phyloP scores from a whole-genome alignment of 2,113 vertebrate genomes.

The Saguinus midas region DNA sequence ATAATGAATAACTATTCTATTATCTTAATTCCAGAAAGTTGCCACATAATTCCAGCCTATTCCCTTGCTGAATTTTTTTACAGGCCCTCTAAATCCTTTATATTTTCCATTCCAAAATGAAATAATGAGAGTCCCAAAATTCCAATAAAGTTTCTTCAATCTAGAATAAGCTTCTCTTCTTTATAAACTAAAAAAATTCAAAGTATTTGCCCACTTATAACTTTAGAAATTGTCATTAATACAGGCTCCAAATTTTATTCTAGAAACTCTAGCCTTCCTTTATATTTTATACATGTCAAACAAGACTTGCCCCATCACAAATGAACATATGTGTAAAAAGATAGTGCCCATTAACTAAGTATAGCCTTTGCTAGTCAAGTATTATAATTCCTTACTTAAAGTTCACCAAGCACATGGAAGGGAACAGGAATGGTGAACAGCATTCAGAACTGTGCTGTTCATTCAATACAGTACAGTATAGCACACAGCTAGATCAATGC shows the following conservation, averaged over 20 bases:
- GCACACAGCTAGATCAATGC: background rate
- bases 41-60: background rate
- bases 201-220: background rate
- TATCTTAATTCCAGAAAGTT: background rate
- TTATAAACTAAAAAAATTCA: background rate
- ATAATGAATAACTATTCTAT: background rate
- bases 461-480: background rate
- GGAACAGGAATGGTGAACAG: background rate
- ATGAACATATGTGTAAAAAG: background rate
- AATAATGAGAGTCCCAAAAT: background rate
- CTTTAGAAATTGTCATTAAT: background rate
- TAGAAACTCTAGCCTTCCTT: background rate
- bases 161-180: background rate
- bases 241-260: background rate
- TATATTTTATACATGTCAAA: background rate
- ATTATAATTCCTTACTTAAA: background rate
- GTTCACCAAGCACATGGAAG: background rate
- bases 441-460: background rate
- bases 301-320: background rate
- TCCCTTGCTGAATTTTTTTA: background rate
- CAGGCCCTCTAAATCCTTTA: background rate
- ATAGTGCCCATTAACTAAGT: background rate
- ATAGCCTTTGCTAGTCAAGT: background rate
- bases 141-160: background rate
- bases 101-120: background rate